A percentile compares a stretch with the other conserved stretches of the same genome.
Conservation (phyloP, 2,888 invertebrate genomes). For the Lasioglossum villosulum region DNA sequence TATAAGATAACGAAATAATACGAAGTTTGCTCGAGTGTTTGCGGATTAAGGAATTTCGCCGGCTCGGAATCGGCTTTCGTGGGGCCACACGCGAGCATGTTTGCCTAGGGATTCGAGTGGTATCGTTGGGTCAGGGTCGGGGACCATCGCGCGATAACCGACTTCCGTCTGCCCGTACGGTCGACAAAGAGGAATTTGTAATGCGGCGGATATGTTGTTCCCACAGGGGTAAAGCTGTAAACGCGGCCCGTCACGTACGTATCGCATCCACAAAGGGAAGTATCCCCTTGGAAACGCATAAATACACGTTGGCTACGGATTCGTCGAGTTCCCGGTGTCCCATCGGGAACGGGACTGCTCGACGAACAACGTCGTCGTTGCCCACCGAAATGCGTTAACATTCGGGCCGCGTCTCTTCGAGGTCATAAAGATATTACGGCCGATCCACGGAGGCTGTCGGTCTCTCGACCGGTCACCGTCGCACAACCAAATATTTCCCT, state of each 20-base stretch:
- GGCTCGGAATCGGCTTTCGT: not conserved
- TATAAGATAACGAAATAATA: not conserved
- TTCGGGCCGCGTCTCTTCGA: slow-evolving; percentile 47
- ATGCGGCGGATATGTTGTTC: slow-evolving; percentile 72
- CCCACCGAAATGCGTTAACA: slow-evolving; percentile 34
- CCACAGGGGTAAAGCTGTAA: slow-evolving; percentile 63
- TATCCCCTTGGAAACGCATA: slow-evolving; percentile 45
- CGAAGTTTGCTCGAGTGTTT: not conserved
- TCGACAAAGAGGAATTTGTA: slow-evolving; percentile 73
- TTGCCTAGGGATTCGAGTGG: slow-evolving; percentile 40
- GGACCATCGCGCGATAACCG: slow-evolving; percentile 62
- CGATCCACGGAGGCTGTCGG: slow-evolving; percentile 1
- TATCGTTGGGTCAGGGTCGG: slow-evolving; percentile 68
- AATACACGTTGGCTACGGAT: slow-evolving; percentile 13
- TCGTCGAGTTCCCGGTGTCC: slow-evolving; percentile 21
- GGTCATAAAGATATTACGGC: slow-evolving; percentile 60
- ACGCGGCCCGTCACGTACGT: slow-evolving; percentile 59
- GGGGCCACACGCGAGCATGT: slow-evolving; percentile 2
- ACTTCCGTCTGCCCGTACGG: slow-evolving; percentile 72
- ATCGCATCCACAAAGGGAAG: slow-evolving; percentile 41
- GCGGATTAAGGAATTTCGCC: not conserved
- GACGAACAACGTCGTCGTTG: not conserved
- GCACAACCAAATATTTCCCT: not conserved
- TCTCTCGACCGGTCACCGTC: not conserved
- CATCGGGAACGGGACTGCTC: not conserved